phyloP scores from a whole-genome alignment of 2,888 invertebrate species.

The Brachyopa scutellaris region DNA sequence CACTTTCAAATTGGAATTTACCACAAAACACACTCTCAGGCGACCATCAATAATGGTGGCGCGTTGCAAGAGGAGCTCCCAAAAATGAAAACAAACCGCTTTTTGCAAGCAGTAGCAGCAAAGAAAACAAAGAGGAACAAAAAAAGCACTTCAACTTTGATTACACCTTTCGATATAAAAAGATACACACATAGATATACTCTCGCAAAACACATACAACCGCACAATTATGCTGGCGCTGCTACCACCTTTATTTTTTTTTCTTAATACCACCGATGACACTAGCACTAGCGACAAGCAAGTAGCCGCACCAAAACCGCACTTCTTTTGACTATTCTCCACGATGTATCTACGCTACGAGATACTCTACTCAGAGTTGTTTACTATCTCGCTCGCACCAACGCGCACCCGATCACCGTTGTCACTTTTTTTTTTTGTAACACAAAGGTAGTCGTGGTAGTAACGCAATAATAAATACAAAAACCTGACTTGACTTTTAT shows the following conservation, averaged over 20 bases:
- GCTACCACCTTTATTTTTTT: constrained; percentile 50
- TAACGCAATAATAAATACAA: constrained; percentile 60
- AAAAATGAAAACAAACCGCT: constrained; percentile 53
- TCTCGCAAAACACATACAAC: background rate
- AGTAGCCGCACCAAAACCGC: constrained; percentile 54
- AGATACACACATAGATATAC: background rate
- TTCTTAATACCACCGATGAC: constrained; percentile 17
- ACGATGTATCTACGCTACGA: constrained; percentile 45
- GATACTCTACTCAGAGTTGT: constrained; percentile 21
- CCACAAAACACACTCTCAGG: background rate
- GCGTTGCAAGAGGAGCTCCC: background rate
- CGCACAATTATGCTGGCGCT: constrained; percentile 20
- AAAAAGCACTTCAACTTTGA: constrained; percentile 50
- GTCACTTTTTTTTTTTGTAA: constrained; percentile 51
- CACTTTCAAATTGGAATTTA: constrained; percentile 38
- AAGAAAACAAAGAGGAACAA: background rate
- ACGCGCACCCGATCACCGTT: constrained; percentile 35
- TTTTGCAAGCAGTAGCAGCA: constrained; percentile 26
- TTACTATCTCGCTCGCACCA: constrained; percentile 58
- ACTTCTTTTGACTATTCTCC: constrained; percentile 60
- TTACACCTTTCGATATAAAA: constrained; percentile 48
- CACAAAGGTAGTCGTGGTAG: constrained; percentile 48
- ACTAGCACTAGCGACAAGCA: constrained; percentile 18
- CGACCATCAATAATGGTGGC: too few species aligned
- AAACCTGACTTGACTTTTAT: constrained; percentile 72